phyloP scores from a whole-genome alignment of 2,113 vertebrate genomes.

The Plectropomus leopardus region DNA sequence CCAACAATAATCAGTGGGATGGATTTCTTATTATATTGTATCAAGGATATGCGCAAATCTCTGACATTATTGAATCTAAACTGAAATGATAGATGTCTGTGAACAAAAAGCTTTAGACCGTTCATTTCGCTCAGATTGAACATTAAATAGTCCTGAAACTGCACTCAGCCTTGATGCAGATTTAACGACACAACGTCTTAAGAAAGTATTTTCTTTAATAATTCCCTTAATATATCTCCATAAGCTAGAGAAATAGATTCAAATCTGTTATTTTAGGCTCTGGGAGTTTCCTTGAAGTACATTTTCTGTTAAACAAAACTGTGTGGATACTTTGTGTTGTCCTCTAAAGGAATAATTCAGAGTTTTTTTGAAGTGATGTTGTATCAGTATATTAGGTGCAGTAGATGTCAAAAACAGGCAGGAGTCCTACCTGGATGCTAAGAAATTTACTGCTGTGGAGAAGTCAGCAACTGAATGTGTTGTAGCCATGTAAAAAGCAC shows the following conservation, averaged over 20 bases:
- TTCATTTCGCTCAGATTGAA: background rate
- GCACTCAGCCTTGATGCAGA: background rate
- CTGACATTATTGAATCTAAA: background rate
- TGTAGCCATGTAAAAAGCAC: no score
- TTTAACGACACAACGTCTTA: background rate
- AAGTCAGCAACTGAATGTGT: no score
- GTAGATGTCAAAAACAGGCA: no score
- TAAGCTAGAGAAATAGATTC: background rate
- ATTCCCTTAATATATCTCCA: background rate
- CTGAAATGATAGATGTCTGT: background rate
- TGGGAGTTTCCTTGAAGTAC: background rate
- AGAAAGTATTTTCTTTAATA: background rate
- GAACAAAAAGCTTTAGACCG: background rate
- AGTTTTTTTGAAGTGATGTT: no score
- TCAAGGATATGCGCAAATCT: background rate
- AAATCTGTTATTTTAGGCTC: background rate
- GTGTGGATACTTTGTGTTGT: background rate
- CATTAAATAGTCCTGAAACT: background rate
- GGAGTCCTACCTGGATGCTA: no score
- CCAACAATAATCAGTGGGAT: no score
- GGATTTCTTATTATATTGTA: no score
- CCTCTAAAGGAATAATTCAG: background rate
- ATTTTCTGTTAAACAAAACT: background rate
- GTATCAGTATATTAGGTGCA: no score
- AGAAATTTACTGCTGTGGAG: no score